phyloP scores from a whole-genome alignment of 2,888 invertebrate species.

The Thera obeliscata region DNA sequence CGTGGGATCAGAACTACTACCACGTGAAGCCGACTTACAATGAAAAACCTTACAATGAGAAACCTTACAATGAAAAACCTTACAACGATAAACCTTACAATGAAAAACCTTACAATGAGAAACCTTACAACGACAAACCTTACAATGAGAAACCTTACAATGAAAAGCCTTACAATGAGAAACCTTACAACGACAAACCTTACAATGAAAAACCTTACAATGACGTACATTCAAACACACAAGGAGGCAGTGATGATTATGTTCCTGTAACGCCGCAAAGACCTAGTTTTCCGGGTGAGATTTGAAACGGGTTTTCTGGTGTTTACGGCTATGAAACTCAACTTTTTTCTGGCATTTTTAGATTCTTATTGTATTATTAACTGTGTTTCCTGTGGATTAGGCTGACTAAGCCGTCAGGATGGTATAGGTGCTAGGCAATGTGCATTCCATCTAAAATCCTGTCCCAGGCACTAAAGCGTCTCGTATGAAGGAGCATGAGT shows the following conservation, averaged over 20 bases:
- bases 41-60: slow-evolving; percentile 61
- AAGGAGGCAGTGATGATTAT: slow-evolving; percentile 76
- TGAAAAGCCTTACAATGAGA: slow-evolving; percentile 54
- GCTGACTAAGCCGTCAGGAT: too few species aligned
- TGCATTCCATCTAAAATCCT: too few species aligned
- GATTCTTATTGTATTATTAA: background rate
- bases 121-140: slow-evolving; percentile 42
- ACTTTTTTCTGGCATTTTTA: slow-evolving; percentile 26
- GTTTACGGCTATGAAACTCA: slow-evolving; percentile 50
- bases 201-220: too few species aligned
- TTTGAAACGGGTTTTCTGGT: slow-evolving; percentile 35
- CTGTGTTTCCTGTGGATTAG: too few species aligned
- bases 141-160: slow-evolving; percentile 37
- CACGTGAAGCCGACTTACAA: slow-evolving; percentile 81
- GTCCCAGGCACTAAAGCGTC: too few species aligned
- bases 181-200: slow-evolving; percentile 24
- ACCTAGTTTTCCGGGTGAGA: slow-evolving; percentile 80
- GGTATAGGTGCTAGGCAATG: too few species aligned
- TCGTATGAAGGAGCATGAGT: too few species aligned
- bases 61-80: slow-evolving; percentile 50
- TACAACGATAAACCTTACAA: slow-evolving; percentile 51
- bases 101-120: slow-evolving; percentile 56
- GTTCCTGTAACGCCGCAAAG: slow-evolving; percentile 70
- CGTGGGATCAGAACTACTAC: slow-evolving; percentile 66
- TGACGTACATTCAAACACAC: slow-evolving; percentile 29